Conservation (phyloP, 1,140 invertebrate genomes). For the Cherax quadricarinatus region DNA sequence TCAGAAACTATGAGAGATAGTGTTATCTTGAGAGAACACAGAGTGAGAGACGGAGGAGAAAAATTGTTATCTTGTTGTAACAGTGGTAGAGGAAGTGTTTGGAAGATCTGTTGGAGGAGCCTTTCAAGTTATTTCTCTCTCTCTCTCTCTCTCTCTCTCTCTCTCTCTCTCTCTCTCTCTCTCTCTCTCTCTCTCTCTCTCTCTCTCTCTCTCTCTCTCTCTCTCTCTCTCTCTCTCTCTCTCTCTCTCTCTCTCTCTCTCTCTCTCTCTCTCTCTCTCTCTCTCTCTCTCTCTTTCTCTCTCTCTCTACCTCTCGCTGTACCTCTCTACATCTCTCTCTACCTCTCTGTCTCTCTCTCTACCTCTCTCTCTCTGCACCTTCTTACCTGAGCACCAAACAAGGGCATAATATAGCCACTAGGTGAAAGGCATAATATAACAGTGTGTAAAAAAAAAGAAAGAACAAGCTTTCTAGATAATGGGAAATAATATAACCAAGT, state of each 20-base stretch:
- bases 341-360: not conserved
- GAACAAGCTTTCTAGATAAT: too few species aligned
- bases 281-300: not conserved
- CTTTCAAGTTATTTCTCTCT: not conserved
- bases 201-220: constrained; percentile 12
- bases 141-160: constrained; percentile 16
- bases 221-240: not conserved
- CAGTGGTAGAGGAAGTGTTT: too few species aligned
- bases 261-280: not conserved
- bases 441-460: too few species aligned
- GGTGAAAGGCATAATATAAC: too few species aligned
- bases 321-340: not conserved
- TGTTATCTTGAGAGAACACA: too few species aligned
- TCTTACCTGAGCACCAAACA: not conserved
- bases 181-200: constrained; percentile 13
- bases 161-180: constrained; percentile 17
- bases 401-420: too few species aligned
- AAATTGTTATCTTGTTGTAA: too few species aligned
- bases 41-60: too few species aligned
- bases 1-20: too few species aligned
- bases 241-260: not conserved
- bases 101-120: too few species aligned
- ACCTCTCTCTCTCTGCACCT: not conserved
- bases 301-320: not conserved
- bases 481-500: too few species aligned